Base-by-base conservation (phyloP, 2,888 invertebrate genomes). In the Coleophora deauratella region DNA sequence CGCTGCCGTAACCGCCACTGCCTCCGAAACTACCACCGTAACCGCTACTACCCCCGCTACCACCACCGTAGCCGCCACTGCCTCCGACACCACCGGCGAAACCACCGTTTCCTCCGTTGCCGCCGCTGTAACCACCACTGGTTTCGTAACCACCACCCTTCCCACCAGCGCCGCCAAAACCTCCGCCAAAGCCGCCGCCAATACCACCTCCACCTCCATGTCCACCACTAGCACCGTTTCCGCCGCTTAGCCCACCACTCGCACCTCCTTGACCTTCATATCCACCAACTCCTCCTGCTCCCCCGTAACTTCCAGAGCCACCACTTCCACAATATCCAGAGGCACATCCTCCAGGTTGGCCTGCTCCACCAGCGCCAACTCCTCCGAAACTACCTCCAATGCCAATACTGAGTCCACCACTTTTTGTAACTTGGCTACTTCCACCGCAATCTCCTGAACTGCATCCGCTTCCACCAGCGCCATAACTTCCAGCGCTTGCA, bases 241-340 rank as follows among this genome's bases (percentile, higher is more conserved):
- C 31, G 8, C 31, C 10, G 27, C 43, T 47, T 30, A 14, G 10
- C 2, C 34, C 31, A 31, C 31, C 10, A 28, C 43, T 47, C 30
- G 14, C 10, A 9, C 34, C 35, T 12, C 42, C 11, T 33, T 37
- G 21, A 12, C 38, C 42, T 30, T 41, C 47, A 9, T 44, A 44
- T 10, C 44, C 36, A n/a, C 45, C 38, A 0, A 35, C 14, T 2
- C 45, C 47, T 27, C 45, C 38, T 0, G 36, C 14, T 2, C 45
- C 47, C 27, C 48, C 44, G 10, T 37, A 42, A 1, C 57, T 51
- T 12, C 46, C 46, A 11, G 51, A 55, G 2, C 59, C 62, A 31
- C 61, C 54, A 33, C 59, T 62, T 51, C 52, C 15, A 49, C 62
- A 51, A 46, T 66, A 49, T 48, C 62, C 44, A 48, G 64, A 35